Evolutionary conservation across 1,140 invertebrate species (phyloP), one percentile per base, ranked within the genome.

Genomic region (Microplitis mediator): DNA sequence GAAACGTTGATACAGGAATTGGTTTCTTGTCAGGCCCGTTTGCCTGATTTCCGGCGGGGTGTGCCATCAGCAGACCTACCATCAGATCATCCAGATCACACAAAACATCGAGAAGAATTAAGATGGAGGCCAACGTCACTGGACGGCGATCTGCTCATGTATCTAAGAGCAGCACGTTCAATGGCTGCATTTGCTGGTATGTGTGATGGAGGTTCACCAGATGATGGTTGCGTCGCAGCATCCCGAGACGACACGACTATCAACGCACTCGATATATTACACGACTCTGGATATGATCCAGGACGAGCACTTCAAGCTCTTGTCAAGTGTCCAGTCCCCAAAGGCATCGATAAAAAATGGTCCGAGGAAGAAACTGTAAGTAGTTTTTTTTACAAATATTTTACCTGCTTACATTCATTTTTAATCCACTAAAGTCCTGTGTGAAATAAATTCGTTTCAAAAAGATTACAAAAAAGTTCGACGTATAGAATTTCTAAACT

Each of bases 321-420:
- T 71, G 97, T 98, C 73, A 98, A 98, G 88, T 97, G 95, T 88
- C 97, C 97, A 73, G 95, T 97, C 74, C 95, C 97, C 2, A 96
- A 97, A 91, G 95, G 96, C 80, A 95, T 98, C 79, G 96, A 98
- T 81, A 98, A 98, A 86, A 98, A 98, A 86, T 99, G 97, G 97
- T 93, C 94, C 75, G 97, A 99, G 87, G 97, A 99, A 82, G 97
- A 99, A 90, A 95, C 94, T 76, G 93, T 94, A 88, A 88, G 90
- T 88, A 39, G 11, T 45, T 31, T 54, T 75, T 75, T 23, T 45
- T 52, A 34, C 51, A 54, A 34, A 45, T 70, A 66, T 23, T 23
- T 23, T 23, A 23, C 23, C 23, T 23, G 23, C 2, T 23, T 23
- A 23, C 23, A 23, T 23, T 23, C 2, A 23, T 23, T 23, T 23